phyloP scores from a whole-genome alignment of 37 sponge, comb jelly and placozoan genomes.

The Beroe forskalii region DNA sequence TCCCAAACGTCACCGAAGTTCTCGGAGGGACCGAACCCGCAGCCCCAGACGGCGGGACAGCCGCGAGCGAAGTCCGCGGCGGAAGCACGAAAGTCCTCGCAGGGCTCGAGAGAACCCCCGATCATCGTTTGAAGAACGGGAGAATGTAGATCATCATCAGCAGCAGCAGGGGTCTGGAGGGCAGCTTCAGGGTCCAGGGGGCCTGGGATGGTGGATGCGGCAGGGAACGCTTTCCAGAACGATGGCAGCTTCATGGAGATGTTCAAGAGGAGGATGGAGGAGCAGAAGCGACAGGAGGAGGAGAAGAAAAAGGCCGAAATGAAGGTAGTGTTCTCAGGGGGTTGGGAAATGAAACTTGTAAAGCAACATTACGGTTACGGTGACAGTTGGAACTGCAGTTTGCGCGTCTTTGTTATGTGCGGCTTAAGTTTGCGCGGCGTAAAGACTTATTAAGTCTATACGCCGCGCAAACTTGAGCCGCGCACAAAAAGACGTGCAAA shows the following conservation, averaged over 20 bases:
- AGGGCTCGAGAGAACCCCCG: too few relatives aligned
- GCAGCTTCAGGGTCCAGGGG: too few relatives aligned
- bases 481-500: too few relatives aligned
- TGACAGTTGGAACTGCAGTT: too few relatives aligned
- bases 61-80: background rate
- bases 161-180: too few relatives aligned
- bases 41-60: background rate
- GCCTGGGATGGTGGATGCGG: too few relatives aligned
- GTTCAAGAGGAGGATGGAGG: constrained; percentile 75
- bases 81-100: background rate
- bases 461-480: too few relatives aligned
- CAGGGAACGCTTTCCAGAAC: constrained; percentile 79
- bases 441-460: too few relatives aligned
- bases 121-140: background rate
- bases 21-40: background rate
- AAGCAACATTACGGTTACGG: too few relatives aligned
- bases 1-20: background rate
- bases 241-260: constrained; percentile 86
- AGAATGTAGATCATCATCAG: background rate
- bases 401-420: too few relatives aligned
- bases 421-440: too few relatives aligned
- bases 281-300: constrained; percentile 63
- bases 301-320: background rate
- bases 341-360: too few relatives aligned
- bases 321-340: background rate